These are phyloP conservation scores for Stramonita haemastoma DNA, from an alignment of 2,888 invertebrate species.

Conservation along the genomic window DNA sequence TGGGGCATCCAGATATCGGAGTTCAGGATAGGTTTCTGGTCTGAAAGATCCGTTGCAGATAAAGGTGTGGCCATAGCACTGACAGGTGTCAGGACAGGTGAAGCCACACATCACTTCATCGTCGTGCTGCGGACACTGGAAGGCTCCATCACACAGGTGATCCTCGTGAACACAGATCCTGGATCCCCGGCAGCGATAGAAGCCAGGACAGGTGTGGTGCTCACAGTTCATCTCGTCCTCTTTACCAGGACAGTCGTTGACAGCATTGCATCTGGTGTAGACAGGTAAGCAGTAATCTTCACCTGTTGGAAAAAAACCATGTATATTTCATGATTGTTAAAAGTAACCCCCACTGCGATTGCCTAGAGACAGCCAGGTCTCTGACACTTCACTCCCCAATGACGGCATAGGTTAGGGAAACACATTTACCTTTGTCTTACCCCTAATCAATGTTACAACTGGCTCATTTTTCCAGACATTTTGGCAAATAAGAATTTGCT, in stretches of 20 bases:
- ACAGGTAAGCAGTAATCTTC: not conserved
- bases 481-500: too few species aligned
- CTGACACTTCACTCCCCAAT: too few species aligned
- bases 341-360: too few species aligned
- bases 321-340: too few species aligned
- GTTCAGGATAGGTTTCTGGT: not conserved
- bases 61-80: not conserved
- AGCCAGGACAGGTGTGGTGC: not conserved
- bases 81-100: not conserved
- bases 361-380: too few species aligned
- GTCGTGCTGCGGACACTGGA: constrained; percentile 20
- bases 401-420: too few species aligned
- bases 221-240: not conserved
- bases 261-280: not conserved
- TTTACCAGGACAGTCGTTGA: not conserved
- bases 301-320: too few species aligned
- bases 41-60: not conserved
- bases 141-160: constrained; percentile 3
- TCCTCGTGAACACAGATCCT: not conserved
- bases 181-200: constrained; percentile 10
- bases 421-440: too few species aligned
- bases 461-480: too few species aligned
- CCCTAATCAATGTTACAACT: too few species aligned
- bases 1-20: not conserved
- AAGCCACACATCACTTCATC: not conserved